phyloP scores from a whole-genome alignment of 2,113 vertebrate genomes.

The Taxidea taxus region DNA sequence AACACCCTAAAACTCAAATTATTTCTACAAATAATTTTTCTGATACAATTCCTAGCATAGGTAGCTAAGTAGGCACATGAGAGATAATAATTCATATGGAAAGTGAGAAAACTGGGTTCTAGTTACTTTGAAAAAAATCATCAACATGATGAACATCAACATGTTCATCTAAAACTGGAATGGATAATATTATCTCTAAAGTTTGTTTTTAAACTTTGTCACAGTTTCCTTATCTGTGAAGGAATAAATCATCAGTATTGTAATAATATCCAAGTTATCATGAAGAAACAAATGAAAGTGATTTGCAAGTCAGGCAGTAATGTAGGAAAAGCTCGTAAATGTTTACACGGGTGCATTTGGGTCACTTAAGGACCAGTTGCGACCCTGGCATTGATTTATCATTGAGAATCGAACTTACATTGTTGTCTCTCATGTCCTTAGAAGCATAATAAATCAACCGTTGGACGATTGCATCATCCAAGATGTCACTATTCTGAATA shows the following conservation, averaged over 20 bases:
- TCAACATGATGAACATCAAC: too few relatives aligned
- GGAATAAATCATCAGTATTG: background rate
- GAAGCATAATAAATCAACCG: constrained; percentile 71
- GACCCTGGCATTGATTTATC: background rate
- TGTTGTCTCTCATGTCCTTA: constrained; percentile 70
- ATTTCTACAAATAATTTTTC: background rate
- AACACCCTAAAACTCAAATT: background rate
- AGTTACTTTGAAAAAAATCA: background rate
- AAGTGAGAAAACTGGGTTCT: background rate
- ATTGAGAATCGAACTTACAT: constrained; percentile 46
- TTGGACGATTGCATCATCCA: constrained; percentile 68
- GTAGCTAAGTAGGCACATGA: background rate
- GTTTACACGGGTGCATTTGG: background rate
- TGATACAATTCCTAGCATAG: background rate
- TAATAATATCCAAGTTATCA: background rate
- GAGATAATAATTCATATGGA: background rate
- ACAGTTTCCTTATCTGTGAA: background rate
- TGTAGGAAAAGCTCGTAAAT: background rate
- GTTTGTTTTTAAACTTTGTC: background rate
- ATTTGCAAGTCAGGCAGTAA: background rate
- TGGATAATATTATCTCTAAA: background rate
- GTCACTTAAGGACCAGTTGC: background rate
- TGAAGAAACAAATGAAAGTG: background rate
- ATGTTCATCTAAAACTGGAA: background rate
- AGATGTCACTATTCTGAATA: constrained; percentile 66